Percentiles rank a stretch among this genome's conserved stretches.
Evolutionary conservation across 2,797 vertebrate species (phyloP).

Genomic region (Gallinago nigripennis): DNA sequence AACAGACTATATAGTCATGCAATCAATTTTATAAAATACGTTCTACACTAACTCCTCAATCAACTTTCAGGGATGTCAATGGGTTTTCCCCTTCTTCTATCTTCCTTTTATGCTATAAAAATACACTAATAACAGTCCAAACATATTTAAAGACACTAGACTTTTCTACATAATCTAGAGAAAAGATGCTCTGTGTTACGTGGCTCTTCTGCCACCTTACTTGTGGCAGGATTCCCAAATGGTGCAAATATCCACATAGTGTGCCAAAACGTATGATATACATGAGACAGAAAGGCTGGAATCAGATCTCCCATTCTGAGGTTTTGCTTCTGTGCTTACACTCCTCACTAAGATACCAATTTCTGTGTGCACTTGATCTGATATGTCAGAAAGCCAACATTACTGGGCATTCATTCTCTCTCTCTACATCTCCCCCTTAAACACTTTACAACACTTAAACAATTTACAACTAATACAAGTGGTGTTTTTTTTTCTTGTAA

Average conservation of each 20-base stretch:
- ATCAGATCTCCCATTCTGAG: neutral
- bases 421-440: neutral
- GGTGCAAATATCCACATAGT: neutral
- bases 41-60: neutral
- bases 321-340: neutral
- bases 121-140: neutral
- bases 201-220: neutral
- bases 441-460: neutral
- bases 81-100: accelerated
- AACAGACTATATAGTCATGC: neutral
- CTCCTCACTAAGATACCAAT: neutral
- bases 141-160: neutral
- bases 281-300: neutral
- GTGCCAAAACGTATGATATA: neutral
- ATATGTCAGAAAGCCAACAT: neutral
- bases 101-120: neutral
- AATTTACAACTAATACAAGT: neutral
- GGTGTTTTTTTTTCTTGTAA: neutral
- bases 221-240: neutral
- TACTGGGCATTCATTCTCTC: neutral
- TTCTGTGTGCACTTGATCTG: accelerated
- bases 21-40: neutral
- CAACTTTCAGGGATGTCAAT: neutral
- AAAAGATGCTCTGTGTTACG: neutral
- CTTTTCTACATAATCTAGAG: neutral